Percentiles rank a stretch among this genome's conserved stretches.
These are phyloP conservation scores for Sceliomorpha sp. DNA, from an alignment of 2,888 invertebrate species.

Conservation along the genomic window DNA sequence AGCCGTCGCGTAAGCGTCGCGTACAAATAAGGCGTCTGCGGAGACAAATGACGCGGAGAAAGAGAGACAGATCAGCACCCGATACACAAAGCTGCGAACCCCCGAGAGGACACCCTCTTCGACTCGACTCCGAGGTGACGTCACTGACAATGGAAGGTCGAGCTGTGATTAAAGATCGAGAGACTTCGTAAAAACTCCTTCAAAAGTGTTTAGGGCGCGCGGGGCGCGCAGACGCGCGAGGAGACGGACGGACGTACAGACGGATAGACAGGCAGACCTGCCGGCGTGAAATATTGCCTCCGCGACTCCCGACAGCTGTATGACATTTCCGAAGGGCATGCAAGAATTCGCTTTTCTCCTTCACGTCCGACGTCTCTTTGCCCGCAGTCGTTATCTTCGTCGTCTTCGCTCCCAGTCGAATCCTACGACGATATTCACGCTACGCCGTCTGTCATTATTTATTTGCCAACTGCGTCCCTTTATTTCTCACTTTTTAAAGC, in stretches of 20 bases:
- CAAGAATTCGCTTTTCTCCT: conserved; percentile 60
- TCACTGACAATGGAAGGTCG: conserved; percentile 79
- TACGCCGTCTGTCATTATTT: conserved; percentile 41
- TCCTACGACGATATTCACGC: conserved; percentile 37
- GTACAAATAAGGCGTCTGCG: conserved; percentile 73
- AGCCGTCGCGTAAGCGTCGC: conserved; percentile 45
- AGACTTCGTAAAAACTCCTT: conserved; percentile 77
- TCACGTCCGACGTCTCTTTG: conserved; percentile 32
- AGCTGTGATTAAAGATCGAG: conserved; percentile 79
- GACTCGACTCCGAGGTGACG: conserved; percentile 75
- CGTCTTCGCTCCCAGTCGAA: conserved; percentile 13
- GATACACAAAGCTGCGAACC: conserved; percentile 70
- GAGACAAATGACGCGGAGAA: conserved; percentile 76
- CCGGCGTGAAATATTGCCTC: conserved; percentile 77
- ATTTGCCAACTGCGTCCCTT: conserved; percentile 27
- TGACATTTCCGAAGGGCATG: conserved; percentile 75
- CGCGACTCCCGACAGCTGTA: conserved; percentile 75
- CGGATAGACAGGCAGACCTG: conserved; percentile 60
- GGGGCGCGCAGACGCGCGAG: conserved; percentile 29
- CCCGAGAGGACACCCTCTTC: conserved; percentile 63
- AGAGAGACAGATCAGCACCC: conserved; percentile 73
- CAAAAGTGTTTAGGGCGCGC: conserved; percentile 71
- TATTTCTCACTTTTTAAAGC: conserved; percentile 38
- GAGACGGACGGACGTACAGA: conserved; percentile 45
- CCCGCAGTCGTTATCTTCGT: conserved; percentile 22